These are phyloP conservation scores for Erythrocercus mccallii DNA, from an alignment of 2,113 vertebrate species.

Conservation along the genomic window DNA sequence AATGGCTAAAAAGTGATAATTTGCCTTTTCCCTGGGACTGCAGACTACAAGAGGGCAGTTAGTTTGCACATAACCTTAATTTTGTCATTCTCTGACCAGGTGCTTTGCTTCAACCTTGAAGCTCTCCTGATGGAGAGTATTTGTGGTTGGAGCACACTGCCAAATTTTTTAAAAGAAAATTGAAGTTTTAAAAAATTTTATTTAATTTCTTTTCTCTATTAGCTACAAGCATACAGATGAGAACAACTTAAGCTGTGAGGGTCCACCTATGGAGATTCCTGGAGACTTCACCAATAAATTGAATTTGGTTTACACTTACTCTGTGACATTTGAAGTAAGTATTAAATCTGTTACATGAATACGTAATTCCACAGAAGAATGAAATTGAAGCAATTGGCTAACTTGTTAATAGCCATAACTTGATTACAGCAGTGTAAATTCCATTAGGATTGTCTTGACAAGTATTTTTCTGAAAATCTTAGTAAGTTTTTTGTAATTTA, in stretches of 20 bases:
- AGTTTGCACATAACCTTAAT: background rate
- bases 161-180: background rate
- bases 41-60: slow-evolving; percentile 4
- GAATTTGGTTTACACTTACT: slow-evolving; percentile 83
- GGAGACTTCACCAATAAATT: slow-evolving; percentile 71
- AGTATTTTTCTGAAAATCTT: background rate
- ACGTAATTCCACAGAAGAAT: background rate
- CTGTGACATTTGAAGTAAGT: slow-evolving; percentile 84
- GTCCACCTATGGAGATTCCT: slow-evolving; percentile 82
- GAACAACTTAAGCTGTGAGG: slow-evolving; percentile 72
- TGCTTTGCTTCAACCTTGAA: background rate
- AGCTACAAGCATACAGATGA: slow-evolving; percentile 82
- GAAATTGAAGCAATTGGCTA: background rate
- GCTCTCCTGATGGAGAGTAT: background rate
- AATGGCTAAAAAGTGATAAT: background rate
- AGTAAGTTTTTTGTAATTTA: background rate
- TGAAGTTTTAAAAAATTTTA: background rate
- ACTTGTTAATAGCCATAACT: background rate
- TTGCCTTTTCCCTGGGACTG: background rate
- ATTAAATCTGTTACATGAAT: background rate
- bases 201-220: background rate
- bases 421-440: background rate
- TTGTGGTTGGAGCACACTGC: background rate
- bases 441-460: background rate
- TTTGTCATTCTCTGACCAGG: background rate